phyloP scores from a whole-genome alignment of 2,797 vertebrate genomes.

The Sebastes matsubarae region DNA sequence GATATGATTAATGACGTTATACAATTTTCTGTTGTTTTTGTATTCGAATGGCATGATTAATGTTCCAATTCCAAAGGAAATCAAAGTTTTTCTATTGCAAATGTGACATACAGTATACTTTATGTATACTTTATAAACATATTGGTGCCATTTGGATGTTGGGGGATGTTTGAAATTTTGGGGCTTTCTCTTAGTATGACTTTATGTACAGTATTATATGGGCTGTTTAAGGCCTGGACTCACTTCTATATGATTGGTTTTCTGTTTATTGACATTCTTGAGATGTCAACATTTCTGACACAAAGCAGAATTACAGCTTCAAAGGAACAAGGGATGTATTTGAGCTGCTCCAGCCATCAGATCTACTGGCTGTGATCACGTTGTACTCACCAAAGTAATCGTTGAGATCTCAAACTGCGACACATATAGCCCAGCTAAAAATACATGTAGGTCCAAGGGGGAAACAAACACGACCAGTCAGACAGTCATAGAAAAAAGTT shows the following conservation, averaged over 20 bases:
- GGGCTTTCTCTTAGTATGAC: background rate
- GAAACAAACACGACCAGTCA: background rate
- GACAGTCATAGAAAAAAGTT: background rate
- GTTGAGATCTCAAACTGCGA: background rate
- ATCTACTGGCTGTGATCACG: background rate
- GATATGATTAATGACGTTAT: conserved; percentile 14
- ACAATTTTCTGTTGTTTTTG: background rate
- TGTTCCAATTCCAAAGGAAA: conserved; percentile 19
- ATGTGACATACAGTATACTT: background rate
- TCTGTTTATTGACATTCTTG: background rate
- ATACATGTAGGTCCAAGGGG: background rate
- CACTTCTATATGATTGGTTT: conserved; percentile 10
- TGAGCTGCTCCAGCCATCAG: background rate
- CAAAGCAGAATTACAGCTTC: background rate
- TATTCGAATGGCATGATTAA: conserved; percentile 20
- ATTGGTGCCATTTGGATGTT: background rate
- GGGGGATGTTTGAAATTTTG: background rate
- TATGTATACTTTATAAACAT: background rate
- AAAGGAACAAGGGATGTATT: background rate
- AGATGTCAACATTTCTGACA: background rate
- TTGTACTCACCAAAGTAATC: background rate
- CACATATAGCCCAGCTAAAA: background rate
- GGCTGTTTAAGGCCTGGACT: background rate
- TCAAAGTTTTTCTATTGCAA: background rate
- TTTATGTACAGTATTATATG: background rate